Evolutionary conservation across 1,140 invertebrate genomes (phyloP), one percentile per base, ranked within the genome.

Genomic region (Hyposmocoma kahamanoa): DNA sequence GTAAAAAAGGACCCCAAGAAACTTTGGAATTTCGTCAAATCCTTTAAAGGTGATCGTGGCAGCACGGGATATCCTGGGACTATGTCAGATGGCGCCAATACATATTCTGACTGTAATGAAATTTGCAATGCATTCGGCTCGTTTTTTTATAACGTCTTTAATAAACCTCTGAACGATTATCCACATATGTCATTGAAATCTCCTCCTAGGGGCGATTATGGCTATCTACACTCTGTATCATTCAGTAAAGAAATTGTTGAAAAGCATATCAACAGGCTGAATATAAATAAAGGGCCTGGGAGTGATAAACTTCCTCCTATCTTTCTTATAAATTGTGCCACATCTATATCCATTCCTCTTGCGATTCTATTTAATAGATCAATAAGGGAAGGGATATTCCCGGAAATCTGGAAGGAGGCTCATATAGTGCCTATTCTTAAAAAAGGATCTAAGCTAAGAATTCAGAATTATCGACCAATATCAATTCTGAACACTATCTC

Each of bases 321-420:
- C 8, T 18, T 20, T 39, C 13, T 39, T 10, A 20, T 8, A 13
- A 4, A 39, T 5, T 39, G 36, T 39, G 13, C 36, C 20, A 5
- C 15, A 9, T 19, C 5, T 19, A 3, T 39, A 39, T 3, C 3
- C 10, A 20, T 8, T 5, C 36, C 36, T 5, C 13, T 39, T 10
- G 3, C 17, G 10, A 89, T 92, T 19, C n/a, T 39, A 17, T 39
- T 39, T 39, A 39, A 18, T 20, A 10, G 4, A 39, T 39, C 36
- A 2, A 3, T 39, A 8, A 6, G 2, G 6, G 17, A 17, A 8
- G 36, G 19, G 5, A 39, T 39, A 4, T 18, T 39, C n/a, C 36
- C 36, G 13, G 17, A 19, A 3, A 18, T 39, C 9, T 39, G 36
- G 36, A 39, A 39, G n/a, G 15, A 18, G 6, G 36, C 36, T 5